Conservation (phyloP, 2,888 invertebrate species). For the Thumatha senex region DNA sequence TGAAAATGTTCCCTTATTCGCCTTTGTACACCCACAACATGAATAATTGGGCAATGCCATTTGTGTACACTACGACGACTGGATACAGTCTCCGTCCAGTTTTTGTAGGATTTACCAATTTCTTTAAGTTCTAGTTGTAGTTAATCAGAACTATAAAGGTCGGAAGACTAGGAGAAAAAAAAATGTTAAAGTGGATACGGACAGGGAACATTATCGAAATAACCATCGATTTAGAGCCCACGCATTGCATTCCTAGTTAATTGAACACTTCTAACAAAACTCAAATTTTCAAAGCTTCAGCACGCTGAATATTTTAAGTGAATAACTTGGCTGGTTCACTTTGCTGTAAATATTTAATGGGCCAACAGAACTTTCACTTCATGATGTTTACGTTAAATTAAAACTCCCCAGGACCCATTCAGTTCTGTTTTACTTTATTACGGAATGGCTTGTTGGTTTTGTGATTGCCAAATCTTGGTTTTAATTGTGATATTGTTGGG, state of each 20-base stretch:
- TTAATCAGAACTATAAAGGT: too few relatives aligned
- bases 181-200: too few relatives aligned
- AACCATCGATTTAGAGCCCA: background rate
- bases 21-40: too few relatives aligned
- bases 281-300: background rate
- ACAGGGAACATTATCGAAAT: background rate
- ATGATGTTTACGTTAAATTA: background rate
- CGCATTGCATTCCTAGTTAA: background rate
- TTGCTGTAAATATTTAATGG: slow-evolving; percentile 8
- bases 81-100: too few relatives aligned
- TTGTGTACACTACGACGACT: too few relatives aligned
- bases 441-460: background rate
- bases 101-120: too few relatives aligned
- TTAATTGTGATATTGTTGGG: background rate
- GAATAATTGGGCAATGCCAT: too few relatives aligned
- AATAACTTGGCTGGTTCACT: background rate
- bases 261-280: background rate
- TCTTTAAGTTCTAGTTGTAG: too few relatives aligned
- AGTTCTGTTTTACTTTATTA: background rate
- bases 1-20: too few relatives aligned
- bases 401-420: background rate
- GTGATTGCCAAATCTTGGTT: background rate
- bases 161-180: too few relatives aligned
- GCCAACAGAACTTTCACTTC: slow-evolving; percentile 1
- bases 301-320: slow-evolving; percentile 6